Percentiles rank a stretch among this genome's conserved stretches.
Evolutionary conservation across 2,888 invertebrate species (phyloP).

Genomic region (Idaea aversata): DNA sequence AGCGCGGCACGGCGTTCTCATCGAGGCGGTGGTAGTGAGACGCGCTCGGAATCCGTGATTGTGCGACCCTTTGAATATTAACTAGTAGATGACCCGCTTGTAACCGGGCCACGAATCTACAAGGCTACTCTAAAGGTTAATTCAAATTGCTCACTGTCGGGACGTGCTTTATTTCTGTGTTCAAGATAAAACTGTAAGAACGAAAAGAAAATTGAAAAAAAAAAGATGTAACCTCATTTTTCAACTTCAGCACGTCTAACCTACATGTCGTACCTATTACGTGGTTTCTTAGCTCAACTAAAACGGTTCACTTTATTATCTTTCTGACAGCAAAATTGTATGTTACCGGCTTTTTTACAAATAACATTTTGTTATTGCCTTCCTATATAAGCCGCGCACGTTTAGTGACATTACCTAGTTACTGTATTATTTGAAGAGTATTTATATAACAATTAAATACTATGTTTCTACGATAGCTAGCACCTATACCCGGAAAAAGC

Average conservation of each 20-base stretch:
- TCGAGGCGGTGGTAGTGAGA: constrained; percentile 49
- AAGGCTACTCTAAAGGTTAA: constrained; percentile 60
- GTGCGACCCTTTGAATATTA: constrained; percentile 76
- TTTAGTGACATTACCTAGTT: neutral
- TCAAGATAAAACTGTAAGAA: constrained; percentile 37
- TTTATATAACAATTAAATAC: neutral
- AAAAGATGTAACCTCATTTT: constrained; percentile 29
- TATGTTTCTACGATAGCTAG: neutral
- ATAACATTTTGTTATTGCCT: neutral
- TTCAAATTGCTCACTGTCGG: constrained; percentile 54
- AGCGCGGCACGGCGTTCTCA: constrained; percentile 17
- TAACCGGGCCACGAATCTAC: constrained; percentile 63
- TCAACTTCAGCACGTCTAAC: constrained; percentile 26
- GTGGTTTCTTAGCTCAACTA: constrained; percentile 4
- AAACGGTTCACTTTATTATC: constrained; percentile 2
- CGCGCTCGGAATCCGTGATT: constrained; percentile 70
- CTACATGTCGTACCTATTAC: constrained; percentile 15
- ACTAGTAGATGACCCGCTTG: constrained; percentile 70
- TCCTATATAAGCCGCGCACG: neutral
- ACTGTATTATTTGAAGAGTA: neutral
- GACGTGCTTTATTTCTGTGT: constrained; percentile 46
- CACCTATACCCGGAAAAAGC: neutral
- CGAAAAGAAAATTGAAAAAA: constrained; percentile 38
- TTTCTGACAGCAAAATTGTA: neutral
- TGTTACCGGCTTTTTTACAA: neutral